Conservation (phyloP, 2,797 vertebrate species). For the Tadarida brasiliensis region DNA sequence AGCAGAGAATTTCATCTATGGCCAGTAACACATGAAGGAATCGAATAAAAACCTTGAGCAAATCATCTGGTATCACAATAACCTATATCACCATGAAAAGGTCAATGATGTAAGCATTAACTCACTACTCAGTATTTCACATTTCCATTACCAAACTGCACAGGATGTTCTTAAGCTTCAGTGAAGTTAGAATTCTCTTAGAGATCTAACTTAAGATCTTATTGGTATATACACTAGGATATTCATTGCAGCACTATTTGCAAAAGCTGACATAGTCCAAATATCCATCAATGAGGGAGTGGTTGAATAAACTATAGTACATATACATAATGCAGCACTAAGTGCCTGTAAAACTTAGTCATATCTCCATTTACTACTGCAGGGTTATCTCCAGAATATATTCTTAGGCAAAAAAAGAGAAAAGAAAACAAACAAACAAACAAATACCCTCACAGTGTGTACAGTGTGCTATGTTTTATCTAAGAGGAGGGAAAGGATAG, state of each 20-base stretch:
- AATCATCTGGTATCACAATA: conserved; percentile 5
- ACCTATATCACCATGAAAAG: background rate
- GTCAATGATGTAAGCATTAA: background rate
- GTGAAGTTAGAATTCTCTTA: background rate
- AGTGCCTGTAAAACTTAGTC: background rate
- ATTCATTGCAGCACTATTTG: background rate
- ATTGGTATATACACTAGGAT: background rate
- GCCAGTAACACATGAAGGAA: conserved; percentile 17
- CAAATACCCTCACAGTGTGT: background rate
- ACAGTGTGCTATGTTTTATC: background rate
- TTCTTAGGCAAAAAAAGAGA: background rate
- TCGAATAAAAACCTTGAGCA: background rate
- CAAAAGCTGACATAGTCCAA: background rate
- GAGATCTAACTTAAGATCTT: background rate
- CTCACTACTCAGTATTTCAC: background rate
- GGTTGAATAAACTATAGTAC: background rate
- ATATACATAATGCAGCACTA: background rate
- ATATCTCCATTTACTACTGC: background rate
- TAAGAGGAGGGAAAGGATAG: background rate
- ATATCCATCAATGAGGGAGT: background rate
- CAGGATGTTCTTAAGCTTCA: background rate
- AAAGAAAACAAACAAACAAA: background rate
- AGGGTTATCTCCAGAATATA: background rate
- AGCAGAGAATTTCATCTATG: background rate
- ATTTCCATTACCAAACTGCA: background rate